Base-by-base conservation (phyloP, 1,140 invertebrate genomes). In the Listronotus bonariensis region DNA sequence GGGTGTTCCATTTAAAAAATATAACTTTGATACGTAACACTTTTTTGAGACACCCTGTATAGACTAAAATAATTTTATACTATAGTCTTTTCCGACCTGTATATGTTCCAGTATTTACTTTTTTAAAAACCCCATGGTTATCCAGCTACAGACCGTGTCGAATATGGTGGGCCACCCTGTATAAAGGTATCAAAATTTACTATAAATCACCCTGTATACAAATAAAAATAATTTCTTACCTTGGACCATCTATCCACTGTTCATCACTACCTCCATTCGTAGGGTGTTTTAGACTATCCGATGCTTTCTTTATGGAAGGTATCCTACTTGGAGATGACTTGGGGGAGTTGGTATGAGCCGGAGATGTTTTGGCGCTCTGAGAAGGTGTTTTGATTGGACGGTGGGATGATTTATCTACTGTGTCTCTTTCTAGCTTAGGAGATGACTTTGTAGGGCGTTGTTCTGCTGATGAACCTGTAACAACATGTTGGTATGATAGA, bases 161-260 rank as follows among this genome's bases (percentile, higher is more conserved):
- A n/a, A n/a, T n/a, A n/a, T n/a, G n/a, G n/a, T n/a, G n/a, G n/a
- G n/a, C n/a, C n/a, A n/a, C n/a, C n/a, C n/a, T n/a, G n/a, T n/a
- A n/a, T n/a, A n/a, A n/a, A n/a, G n/a, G n/a, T n/a, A n/a, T n/a
- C n/a, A n/a, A n/a, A n/a, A n/a, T n/a, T n/a, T n/a, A n/a, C n/a
- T n/a, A n/a, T n/a, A n/a, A n/a, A n/a, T n/a, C n/a, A n/a, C n/a
- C n/a, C n/a, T n/a, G n/a, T n/a, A n/a, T n/a, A n/a, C n/a, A n/a
- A 4, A 12, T 46, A 20, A 6, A 46, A 88, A 90, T 71, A 91
- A n/a, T 91, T 0, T 90, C 89, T 69, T 95, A 91, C 73, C 92
- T 85, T 0, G 95, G 95, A 1, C 95, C 95, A 81, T 98, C 95
- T 54, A 98, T 93, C 95, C 95, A 98, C 74, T 95, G 92, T 75